These are phyloP conservation scores for Ophioderma brevispina DNA, from an alignment of 35 echinoderm and acorn worm species.

Conservation along the genomic window DNA sequence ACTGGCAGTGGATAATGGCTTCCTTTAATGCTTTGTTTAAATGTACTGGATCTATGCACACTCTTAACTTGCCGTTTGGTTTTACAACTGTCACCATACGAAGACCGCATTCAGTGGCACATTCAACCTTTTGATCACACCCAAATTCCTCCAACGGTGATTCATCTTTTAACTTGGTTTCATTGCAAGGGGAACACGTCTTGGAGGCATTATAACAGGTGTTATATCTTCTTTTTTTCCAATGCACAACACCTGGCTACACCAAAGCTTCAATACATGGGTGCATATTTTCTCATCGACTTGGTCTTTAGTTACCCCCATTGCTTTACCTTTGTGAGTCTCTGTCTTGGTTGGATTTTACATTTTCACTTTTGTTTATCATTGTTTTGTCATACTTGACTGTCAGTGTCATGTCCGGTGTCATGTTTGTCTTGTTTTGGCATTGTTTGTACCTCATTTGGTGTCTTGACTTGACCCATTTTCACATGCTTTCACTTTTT, in stretches of 20 bases:
- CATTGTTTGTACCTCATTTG: too few species aligned
- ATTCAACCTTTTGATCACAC: slow-evolving; percentile 59
- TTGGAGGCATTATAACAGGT: slow-evolving; percentile 50
- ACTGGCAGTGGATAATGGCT: slow-evolving; percentile 44
- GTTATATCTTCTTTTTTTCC: neutral
- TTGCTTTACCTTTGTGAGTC: neutral
- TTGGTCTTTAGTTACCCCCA: too few species aligned
- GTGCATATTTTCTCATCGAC: too few species aligned
- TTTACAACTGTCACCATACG: neutral
- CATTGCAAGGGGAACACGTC: slow-evolving; percentile 51
- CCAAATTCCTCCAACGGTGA: slow-evolving; percentile 44
- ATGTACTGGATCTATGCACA: slow-evolving; percentile 56
- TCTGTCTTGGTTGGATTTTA: too few species aligned
- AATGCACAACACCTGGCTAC: slow-evolving; percentile 30
- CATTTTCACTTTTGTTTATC: neutral
- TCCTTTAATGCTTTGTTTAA: slow-evolving; percentile 52
- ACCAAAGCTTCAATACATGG: slow-evolving; percentile 21
- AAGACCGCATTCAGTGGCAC: slow-evolving; percentile 69
- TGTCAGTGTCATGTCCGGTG: too few species aligned
- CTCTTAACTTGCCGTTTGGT: neutral
- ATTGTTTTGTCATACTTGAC: neutral
- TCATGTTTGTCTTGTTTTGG: too few species aligned
- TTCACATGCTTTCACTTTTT: too few species aligned
- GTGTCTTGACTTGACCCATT: too few species aligned
- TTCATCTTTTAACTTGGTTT: slow-evolving; percentile 70